Evolutionary conservation across 2,113 vertebrate genomes (phyloP), one percentile per base, ranked within the genome.

Genomic region (Otis tarda): DNA sequence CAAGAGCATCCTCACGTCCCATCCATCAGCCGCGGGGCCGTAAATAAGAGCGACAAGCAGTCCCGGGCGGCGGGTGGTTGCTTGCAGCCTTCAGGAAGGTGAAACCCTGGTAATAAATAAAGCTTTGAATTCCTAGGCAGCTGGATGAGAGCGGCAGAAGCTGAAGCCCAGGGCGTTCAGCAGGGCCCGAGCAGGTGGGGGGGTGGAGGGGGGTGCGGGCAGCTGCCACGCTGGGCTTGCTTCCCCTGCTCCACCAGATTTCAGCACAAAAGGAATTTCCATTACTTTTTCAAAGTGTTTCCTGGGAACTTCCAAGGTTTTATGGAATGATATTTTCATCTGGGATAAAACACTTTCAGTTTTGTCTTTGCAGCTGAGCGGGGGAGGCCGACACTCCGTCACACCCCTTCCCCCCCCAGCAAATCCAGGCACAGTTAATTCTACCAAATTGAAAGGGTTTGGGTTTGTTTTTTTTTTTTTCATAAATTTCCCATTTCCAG

Each of bases 351-450:
- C 35, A 4, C 50, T 93, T 22, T 12, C 21, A 21, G 52, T 41
- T 47, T 69, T 27, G 63, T 41, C 23, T 63, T 65, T 4, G 24
- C 37, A 69, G 84, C 77, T 64, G 39, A 47, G 75, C 37, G 7
- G 28, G 37, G 49, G 47, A 65, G 41, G 83, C n/a, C 71, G 52
- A 27, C 0, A 1, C 12, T n/a, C 43, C n/a, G 2, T 25, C 33
- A 4, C 7, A 1, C 39, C 7, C 1, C 31, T 53, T 63, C 82
- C 53, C 52, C 22, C 43, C 79, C 77, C 41, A 41, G 75, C 70
- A 14, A 14, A 0, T 12, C 10, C 0, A 13, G 33, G 10, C 4
- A 3, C 65, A 14, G 33, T 18, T 33, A 12, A 28, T 49, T 37
- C 23, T n/a, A 1, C 24, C 63, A 1, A 28, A 60, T 53, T 37